Percentiles rank a stretch among this genome's conserved stretches.
Evolutionary conservation across 2,113 vertebrate genomes (phyloP).

Genomic region (Hylia prasina): DNA sequence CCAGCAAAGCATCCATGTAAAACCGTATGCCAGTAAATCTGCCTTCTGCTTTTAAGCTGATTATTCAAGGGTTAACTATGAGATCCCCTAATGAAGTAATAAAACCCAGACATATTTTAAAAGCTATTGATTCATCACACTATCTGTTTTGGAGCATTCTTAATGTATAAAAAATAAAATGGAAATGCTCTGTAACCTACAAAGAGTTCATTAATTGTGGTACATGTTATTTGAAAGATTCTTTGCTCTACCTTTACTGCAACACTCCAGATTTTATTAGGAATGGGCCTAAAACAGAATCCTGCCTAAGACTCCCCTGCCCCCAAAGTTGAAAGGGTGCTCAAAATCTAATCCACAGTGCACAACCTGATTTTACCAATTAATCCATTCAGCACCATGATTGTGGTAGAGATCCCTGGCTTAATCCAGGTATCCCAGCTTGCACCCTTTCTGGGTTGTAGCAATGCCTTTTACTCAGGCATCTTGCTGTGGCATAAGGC

Average conservation of each 20-base stretch:
- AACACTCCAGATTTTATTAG: background rate
- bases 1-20: background rate
- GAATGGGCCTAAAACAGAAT: background rate
- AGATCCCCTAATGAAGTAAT: slow-evolving; percentile 45
- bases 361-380: background rate
- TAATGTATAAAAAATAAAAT: background rate
- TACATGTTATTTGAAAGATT: background rate
- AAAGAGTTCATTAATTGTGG: background rate
- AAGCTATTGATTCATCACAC: background rate
- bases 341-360: background rate
- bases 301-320: background rate
- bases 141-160: background rate
- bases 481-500: background rate
- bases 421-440: background rate
- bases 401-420: background rate
- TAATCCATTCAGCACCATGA: background rate
- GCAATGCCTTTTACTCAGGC: background rate
- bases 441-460: background rate
- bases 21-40: slow-evolving; percentile 49
- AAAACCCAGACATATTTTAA: slow-evolving; percentile 17
- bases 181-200: background rate
- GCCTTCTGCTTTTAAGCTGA: slow-evolving; percentile 54
- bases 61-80: slow-evolving; percentile 53
- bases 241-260: background rate
- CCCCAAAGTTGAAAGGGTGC: background rate